These are phyloP conservation scores for Amblyraja radiata DNA, from an alignment of 2,797 vertebrate genomes.

Conservation along the genomic window DNA sequence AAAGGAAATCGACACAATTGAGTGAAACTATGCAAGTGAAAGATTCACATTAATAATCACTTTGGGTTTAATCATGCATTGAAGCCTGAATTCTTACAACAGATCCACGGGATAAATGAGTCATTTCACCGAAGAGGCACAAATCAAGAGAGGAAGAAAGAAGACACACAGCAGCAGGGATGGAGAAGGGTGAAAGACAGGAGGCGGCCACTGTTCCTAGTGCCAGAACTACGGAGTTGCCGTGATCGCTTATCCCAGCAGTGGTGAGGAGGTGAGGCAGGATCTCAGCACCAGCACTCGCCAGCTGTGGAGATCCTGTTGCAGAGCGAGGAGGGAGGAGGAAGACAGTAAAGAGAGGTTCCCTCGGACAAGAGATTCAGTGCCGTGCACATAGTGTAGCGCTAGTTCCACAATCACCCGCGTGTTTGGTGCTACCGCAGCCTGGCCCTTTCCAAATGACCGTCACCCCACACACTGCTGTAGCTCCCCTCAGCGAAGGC, in stretches of 20 bases:
- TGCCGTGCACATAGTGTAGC: neutral
- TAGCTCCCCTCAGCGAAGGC: neutral
- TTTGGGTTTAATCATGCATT: neutral
- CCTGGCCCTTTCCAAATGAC: neutral
- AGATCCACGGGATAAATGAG: neutral
- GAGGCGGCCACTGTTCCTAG: neutral
- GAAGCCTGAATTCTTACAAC: neutral
- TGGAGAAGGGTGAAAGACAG: neutral
- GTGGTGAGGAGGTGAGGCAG: neutral
- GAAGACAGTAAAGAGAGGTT: neutral
- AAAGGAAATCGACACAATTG: neutral
- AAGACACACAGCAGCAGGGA: neutral
- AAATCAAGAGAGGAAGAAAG: neutral
- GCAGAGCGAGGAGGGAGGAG: neutral
- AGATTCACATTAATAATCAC: neutral
- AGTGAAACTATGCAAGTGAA: neutral
- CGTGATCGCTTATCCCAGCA: neutral
- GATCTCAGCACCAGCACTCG: neutral
- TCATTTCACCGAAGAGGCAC: neutral
- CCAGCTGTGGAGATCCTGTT: neutral
- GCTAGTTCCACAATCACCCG: neutral
- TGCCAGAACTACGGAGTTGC: neutral
- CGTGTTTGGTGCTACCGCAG: neutral
- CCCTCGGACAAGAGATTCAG: neutral
- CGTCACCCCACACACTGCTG: neutral